Conservation (phyloP, 1,140 invertebrate genomes). For the Dendrolimus kikuchii region DNA sequence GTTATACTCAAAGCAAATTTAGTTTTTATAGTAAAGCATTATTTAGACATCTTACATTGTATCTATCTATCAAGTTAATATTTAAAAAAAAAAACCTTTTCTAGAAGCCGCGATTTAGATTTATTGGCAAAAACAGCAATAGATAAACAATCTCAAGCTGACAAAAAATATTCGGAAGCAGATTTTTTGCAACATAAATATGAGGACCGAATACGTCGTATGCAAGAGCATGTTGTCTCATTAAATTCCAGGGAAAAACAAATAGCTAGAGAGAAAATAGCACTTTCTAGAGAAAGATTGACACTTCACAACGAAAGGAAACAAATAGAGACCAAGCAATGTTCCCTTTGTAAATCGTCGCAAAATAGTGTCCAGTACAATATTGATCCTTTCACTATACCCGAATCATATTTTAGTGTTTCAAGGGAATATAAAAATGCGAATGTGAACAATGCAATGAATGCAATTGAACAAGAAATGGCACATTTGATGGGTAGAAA, state of each 20-base stretch:
- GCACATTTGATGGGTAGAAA: conserved; percentile 40
- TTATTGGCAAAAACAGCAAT: conserved; percentile 56
- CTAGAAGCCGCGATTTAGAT: conserved; percentile 61
- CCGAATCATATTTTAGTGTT: conserved; percentile 26
- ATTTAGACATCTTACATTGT: too few species aligned
- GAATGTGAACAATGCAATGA: conserved; percentile 30
- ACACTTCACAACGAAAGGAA: conserved; percentile 61
- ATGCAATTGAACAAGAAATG: conserved; percentile 53
- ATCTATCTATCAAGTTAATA: too few species aligned
- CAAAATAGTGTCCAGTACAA: conserved; percentile 31
- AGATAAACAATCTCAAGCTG: conserved; percentile 60
- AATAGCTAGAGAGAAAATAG: conserved; percentile 66
- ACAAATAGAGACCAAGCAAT: conserved; percentile 50
- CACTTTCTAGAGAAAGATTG: conserved; percentile 59
- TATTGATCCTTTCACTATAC: conserved; percentile 24
- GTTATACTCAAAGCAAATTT: too few species aligned
- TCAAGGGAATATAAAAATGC: conserved; percentile 30
- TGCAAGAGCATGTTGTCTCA: conserved; percentile 65
- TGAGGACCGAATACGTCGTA: conserved; percentile 58
- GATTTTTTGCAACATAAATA: conserved; percentile 58
- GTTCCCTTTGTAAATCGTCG: conserved; percentile 48
- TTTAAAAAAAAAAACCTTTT: background rate
- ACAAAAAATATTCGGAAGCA: conserved; percentile 61
- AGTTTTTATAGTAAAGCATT: too few species aligned
- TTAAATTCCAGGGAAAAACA: conserved; percentile 63